A percentile compares a stretch with the other conserved stretches of the same genome.
phyloP scores from a whole-genome alignment of 2,888 invertebrate species.

The Polyommatus iphigenia region DNA sequence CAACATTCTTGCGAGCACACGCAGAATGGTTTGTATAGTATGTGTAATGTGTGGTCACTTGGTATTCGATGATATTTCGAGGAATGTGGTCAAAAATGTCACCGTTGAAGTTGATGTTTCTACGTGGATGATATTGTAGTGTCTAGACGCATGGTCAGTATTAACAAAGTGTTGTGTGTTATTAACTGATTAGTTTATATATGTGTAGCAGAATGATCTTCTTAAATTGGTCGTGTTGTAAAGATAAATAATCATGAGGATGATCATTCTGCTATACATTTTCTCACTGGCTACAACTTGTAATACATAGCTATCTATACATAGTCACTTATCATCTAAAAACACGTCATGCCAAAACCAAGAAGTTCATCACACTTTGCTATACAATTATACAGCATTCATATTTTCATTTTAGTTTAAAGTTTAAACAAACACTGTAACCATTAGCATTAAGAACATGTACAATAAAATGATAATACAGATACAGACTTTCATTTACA shows the following conservation, averaged over 20 bases:
- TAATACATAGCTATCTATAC: background rate
- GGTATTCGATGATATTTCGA: background rate
- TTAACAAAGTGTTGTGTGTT: conserved; percentile 12
- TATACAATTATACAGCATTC: background rate
- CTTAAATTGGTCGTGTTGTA: background rate
- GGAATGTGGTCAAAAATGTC: background rate
- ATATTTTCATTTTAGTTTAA: background rate
- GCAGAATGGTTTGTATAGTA: conserved; percentile 65
- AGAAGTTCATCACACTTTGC: background rate
- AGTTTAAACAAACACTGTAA: background rate
- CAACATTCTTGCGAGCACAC: conserved; percentile 64
- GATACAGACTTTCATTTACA: conserved; percentile 53
- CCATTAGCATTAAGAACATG: conserved; percentile 34
- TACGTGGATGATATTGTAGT: background rate
- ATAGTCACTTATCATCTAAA: background rate
- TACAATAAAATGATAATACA: conserved; percentile 50
- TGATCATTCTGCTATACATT: background rate
- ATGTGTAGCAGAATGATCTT: background rate
- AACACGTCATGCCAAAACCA: background rate
- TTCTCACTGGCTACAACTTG: background rate
- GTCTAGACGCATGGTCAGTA: background rate
- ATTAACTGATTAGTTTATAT: background rate
- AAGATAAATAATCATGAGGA: too few species aligned
- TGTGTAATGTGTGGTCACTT: conserved; percentile 32
- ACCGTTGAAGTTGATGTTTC: background rate